Conservation (phyloP, 2,888 invertebrate genomes). For the Listrodromus nycthemerus region DNA sequence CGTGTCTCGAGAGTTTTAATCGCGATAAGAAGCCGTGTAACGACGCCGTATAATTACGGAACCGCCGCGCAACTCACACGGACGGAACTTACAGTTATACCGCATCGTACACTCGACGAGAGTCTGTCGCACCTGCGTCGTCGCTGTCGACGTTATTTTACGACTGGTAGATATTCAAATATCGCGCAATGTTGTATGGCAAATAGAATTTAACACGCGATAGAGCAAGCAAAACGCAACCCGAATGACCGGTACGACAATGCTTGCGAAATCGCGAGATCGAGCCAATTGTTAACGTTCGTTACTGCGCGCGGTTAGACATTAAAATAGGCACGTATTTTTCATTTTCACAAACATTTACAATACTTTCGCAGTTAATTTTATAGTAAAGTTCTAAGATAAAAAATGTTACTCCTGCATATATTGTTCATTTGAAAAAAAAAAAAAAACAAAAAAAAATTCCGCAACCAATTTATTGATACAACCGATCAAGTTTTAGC, state of each 20-base stretch:
- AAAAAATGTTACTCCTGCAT: no score
- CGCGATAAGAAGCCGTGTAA: conserved; percentile 47
- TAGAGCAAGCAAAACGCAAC: conserved; percentile 26
- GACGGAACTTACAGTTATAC: conserved; percentile 19
- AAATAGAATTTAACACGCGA: conserved; percentile 39
- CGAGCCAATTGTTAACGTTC: neutral
- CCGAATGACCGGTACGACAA: conserved; percentile 11
- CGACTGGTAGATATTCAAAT: conserved; percentile 54
- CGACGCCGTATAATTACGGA: conserved; percentile 38
- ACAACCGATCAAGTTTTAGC: no score
- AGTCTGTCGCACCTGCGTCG: conserved; percentile 22
- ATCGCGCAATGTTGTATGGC: conserved; percentile 36
- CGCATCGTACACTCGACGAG: neutral
- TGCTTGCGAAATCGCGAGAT: neutral
- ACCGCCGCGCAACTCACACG: conserved; percentile 23
- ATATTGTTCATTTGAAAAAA: no score
- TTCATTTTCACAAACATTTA: no score
- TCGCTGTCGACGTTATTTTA: conserved; percentile 24
- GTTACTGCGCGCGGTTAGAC: neutral
- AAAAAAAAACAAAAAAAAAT: no score
- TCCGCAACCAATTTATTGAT: no score
- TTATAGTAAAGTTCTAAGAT: no score
- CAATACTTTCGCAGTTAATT: no score
- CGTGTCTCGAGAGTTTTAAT: conserved; percentile 42
- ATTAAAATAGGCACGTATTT: neutral